These are phyloP conservation scores for Araneus ventricosus DNA, from an alignment of 1,140 invertebrate genomes.

Conservation along the genomic window DNA sequence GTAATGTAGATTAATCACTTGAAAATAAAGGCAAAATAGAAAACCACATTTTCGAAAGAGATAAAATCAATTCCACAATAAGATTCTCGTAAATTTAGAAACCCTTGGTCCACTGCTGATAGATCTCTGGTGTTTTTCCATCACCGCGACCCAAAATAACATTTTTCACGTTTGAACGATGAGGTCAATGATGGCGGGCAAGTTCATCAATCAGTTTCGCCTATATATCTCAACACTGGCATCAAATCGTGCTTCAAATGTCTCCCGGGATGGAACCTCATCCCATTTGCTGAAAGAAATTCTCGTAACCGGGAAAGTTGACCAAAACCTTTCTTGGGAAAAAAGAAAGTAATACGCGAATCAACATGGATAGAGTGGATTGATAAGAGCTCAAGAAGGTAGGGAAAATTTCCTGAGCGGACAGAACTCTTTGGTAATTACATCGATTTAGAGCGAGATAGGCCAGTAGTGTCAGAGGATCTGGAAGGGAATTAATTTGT, in stretches of 20 bases:
- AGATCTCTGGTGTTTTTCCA: too few species aligned
- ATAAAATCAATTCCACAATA: too few species aligned
- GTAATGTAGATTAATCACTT: too few species aligned
- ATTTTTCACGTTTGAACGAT: constrained; percentile 14
- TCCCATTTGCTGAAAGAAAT: constrained; percentile 42
- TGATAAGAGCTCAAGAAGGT: constrained; percentile 14
- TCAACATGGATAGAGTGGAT: constrained; percentile 41
- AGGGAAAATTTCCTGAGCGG: constrained; percentile 11
- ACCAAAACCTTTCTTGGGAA: constrained; percentile 4
- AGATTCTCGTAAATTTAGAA: too few species aligned
- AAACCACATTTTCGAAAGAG: too few species aligned
- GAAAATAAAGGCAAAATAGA: too few species aligned
- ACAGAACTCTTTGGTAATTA: constrained; percentile 23
- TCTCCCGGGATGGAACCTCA: constrained; percentile 8
- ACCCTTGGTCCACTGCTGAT: too few species aligned
- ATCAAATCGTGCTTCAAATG: constrained; percentile 33
- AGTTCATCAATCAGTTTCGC: constrained; percentile 38
- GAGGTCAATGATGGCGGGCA: neutral
- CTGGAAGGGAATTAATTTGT: constrained; percentile 42
- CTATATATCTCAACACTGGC: constrained; percentile 23
- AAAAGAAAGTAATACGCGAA: constrained; percentile 22
- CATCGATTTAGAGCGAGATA: constrained; percentile 42
- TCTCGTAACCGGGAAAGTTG: too few species aligned
- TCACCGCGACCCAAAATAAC: neutral
- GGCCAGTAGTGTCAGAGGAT: constrained; percentile 38